Evolutionary conservation across 2,113 vertebrate species (phyloP).

Genomic region (Hassar affinis): DNA sequence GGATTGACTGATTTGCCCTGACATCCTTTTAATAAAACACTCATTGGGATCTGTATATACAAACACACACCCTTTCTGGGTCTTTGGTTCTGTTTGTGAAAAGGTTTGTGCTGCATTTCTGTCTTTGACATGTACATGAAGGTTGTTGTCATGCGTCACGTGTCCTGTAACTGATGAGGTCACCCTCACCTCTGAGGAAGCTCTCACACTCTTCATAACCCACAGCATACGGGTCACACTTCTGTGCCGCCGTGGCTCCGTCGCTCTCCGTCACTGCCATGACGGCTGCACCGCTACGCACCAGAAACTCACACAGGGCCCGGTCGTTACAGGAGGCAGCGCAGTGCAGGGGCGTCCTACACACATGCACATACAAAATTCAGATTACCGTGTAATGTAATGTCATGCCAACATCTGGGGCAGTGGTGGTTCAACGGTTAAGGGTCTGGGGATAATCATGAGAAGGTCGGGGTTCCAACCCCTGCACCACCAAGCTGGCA

Average conservation of each 20-base stretch:
- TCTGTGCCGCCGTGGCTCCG: constrained; percentile 80
- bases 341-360: constrained; percentile 87
- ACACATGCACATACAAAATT: constrained; percentile 6
- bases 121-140: not conserved
- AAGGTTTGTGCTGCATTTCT: not conserved
- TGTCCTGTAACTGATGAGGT: not conserved
- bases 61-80: not conserved
- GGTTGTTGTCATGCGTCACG: not conserved
- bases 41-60: not conserved
- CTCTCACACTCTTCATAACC: constrained; percentile 80
- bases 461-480: too few species aligned
- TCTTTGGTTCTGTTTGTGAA: not conserved
- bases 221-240: constrained; percentile 84
- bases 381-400: not conserved
- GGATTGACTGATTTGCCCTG: not conserved
- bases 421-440: too few species aligned
- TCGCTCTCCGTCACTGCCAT: constrained; percentile 84
- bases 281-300: constrained; percentile 82
- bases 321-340: constrained; percentile 88
- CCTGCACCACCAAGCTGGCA: too few species aligned
- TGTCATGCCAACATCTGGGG: not conserved
- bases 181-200: constrained; percentile 79
- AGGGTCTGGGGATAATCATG: too few species aligned
- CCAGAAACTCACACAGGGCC: constrained; percentile 79
- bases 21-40: not conserved